A percentile compares a stretch with the other conserved stretches of the same genome.
Conservation (phyloP, 2,797 vertebrate species). For the Acanthiza pusilla region DNA sequence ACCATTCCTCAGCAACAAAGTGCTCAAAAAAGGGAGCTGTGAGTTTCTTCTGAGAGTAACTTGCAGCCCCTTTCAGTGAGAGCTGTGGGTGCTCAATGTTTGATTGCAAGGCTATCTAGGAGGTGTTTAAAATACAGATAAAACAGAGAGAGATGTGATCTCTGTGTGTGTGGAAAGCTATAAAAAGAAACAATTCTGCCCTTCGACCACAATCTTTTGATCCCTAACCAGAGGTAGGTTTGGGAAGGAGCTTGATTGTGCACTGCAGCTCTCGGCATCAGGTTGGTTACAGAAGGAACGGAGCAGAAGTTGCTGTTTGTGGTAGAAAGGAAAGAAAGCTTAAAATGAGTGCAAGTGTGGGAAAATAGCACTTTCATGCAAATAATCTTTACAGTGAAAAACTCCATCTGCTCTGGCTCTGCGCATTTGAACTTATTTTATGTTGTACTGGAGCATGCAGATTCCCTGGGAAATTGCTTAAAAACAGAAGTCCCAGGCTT, state of each 20-base stretch:
- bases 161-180: background rate
- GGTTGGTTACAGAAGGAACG: background rate
- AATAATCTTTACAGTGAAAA: background rate
- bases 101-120: background rate
- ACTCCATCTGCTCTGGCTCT: background rate
- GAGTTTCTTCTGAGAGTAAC: background rate
- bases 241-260: background rate
- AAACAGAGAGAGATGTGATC: background rate
- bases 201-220: conserved; percentile 3
- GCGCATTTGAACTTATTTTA: background rate
- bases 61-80: background rate
- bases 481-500: background rate
- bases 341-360: background rate
- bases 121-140: background rate
- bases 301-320: background rate
- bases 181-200: conserved; percentile 16
- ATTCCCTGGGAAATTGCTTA: background rate
- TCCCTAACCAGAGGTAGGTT: background rate
- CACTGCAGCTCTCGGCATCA: background rate
- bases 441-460: background rate
- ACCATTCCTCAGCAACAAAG: background rate
- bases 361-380: conserved; percentile 3
- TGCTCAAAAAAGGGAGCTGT: background rate
- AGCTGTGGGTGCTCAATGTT: background rate
- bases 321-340: background rate